These are phyloP conservation scores for Drosophila kanapiae DNA, from an alignment of 1,140 invertebrate genomes.

Conservation along the genomic window DNA sequence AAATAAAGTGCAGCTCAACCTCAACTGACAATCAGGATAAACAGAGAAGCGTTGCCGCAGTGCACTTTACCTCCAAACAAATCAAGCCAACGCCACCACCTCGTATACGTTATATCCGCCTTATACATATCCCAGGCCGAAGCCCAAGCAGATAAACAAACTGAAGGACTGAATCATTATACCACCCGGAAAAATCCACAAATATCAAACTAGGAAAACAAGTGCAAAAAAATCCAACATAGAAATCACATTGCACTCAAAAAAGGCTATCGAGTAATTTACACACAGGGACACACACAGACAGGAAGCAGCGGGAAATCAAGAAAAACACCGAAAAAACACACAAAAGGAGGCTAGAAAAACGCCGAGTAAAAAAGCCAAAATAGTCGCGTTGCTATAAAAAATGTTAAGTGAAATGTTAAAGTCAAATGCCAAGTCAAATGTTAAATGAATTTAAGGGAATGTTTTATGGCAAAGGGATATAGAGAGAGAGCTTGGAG, in stretches of 20 bases:
- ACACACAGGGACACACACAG: conserved; percentile 36
- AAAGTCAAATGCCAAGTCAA: conserved; percentile 37
- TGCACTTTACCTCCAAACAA: conserved; percentile 25
- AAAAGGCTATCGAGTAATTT: conserved; percentile 65
- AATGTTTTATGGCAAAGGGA: not conserved
- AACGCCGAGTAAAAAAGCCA: conserved; percentile 40
- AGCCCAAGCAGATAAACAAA: conserved; percentile 24
- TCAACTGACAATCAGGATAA: conserved; percentile 20
- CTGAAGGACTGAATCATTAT: conserved; percentile 34
- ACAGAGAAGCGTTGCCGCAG: not conserved
- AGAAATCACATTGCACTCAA: conserved; percentile 76
- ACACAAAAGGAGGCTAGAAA: conserved; percentile 40
- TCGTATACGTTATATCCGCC: conserved; percentile 25
- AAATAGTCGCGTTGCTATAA: conserved; percentile 40
- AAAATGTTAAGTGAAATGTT: conserved; percentile 26
- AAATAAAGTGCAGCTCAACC: conserved; percentile 21
- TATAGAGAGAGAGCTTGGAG: conserved; percentile 1
- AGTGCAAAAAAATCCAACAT: conserved; percentile 64
- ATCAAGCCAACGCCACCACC: not conserved
- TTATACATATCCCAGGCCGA: not conserved
- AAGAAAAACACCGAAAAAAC: conserved; percentile 27
- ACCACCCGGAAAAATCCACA: conserved; percentile 13
- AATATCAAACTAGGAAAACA: conserved; percentile 25
- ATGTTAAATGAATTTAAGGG: conserved; percentile 15
- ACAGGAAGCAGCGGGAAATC: conserved; percentile 8